Conservation (phyloP, 2,888 invertebrate genomes). For the Zootermopsis nevadensis region DNA sequence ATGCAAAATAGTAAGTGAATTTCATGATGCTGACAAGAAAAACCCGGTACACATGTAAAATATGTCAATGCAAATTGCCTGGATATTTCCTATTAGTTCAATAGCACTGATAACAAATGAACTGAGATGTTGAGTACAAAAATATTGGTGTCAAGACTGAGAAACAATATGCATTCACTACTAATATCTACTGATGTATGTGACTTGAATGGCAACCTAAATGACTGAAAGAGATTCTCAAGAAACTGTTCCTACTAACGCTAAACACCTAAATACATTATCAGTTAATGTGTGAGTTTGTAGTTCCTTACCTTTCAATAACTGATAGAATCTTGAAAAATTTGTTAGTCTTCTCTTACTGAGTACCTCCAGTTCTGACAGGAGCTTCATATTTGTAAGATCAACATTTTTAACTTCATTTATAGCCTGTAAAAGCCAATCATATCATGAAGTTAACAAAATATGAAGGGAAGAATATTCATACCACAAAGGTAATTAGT, state of each 20-base stretch:
- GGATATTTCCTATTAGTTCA: too few relatives aligned
- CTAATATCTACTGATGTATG: background rate
- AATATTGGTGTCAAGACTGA: background rate
- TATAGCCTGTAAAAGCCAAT: slow-evolving; percentile 15
- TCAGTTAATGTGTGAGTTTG: background rate
- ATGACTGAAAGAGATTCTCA: background rate
- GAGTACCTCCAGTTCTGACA: background rate
- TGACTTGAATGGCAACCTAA: background rate
- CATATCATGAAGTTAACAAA: too few relatives aligned
- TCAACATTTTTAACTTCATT: background rate
- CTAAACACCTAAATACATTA: too few relatives aligned
- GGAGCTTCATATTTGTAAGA: background rate
- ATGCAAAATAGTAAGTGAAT: too few relatives aligned
- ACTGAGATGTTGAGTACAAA: too few relatives aligned
- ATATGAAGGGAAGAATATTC: too few relatives aligned
- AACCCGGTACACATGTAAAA: background rate
- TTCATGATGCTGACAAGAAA: background rate
- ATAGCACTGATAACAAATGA: too few relatives aligned
- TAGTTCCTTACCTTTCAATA: slow-evolving; percentile 13
- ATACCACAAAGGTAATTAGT: too few relatives aligned
- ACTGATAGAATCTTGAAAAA: background rate
- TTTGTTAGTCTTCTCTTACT: background rate
- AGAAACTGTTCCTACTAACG: too few relatives aligned
- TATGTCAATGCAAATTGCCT: background rate
- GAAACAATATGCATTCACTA: background rate